A percentile compares a stretch with the other conserved stretches of the same genome.
Conservation (phyloP, 2,113 vertebrate species). For the Lophura nycthemera region DNA sequence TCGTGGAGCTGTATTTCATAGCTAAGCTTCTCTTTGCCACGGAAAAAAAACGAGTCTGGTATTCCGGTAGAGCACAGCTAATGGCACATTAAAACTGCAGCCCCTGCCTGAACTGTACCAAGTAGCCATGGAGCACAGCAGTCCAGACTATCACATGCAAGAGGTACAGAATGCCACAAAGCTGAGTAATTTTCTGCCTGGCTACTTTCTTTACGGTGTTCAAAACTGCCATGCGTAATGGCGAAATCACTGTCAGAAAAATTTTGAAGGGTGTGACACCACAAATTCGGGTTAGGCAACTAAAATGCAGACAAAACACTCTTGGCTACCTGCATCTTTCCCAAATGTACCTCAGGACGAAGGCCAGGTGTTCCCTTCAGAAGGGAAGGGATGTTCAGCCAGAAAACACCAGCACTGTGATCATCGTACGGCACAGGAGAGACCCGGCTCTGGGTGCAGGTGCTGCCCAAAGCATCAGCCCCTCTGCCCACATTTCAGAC, state of each 20-base stretch:
- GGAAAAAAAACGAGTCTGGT: not conserved
- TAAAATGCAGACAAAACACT: not conserved
- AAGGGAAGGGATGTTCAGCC: not conserved
- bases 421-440: rapidly evolving
- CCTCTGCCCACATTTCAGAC: not conserved
- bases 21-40: not conserved
- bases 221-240: too few relatives aligned
- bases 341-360: not conserved
- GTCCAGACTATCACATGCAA: not conserved
- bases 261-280: not conserved
- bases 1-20: not conserved
- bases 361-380: not conserved
- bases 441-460: not conserved
- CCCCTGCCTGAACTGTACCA: not conserved
- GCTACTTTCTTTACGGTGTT: not conserved
- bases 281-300: not conserved
- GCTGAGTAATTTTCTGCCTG: not conserved
- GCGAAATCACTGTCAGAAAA: not conserved
- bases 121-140: not conserved
- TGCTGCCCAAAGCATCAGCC: rapidly evolving
- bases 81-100: not conserved
- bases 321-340: not conserved
- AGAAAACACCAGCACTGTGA: not conserved
- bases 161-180: not conserved
- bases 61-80: not conserved